Evolutionary conservation across 2,113 vertebrate species (phyloP), one percentile per base, ranked within the genome.

Genomic region (Burhinus bistriatus): DNA sequence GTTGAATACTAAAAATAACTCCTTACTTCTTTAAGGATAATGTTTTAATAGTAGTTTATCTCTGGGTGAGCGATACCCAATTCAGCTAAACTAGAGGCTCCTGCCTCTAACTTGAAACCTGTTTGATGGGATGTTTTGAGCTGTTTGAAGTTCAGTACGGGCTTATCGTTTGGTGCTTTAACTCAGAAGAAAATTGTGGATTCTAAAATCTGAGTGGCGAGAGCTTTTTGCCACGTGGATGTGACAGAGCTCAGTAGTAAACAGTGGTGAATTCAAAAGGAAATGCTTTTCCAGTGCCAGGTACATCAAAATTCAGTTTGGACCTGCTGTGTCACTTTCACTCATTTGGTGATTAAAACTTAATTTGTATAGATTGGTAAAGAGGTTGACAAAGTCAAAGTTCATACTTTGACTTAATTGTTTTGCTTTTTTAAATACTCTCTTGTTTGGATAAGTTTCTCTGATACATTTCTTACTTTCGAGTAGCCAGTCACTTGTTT

Each of bases 401-500:
- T 62, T 62, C 36, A 34, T 70, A 27, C 30, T 52, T 54, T 16
- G 25, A 49, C 4, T 29, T 64, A 26, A 27, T 59, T 36, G 32
- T 20, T 69, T 69, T 83, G 25, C 18, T 91, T 83, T 77, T 26
- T 32, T 71, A 70, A 83, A 19, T 12, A 3, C 8, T 38, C 2
- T 26, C 13, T 22, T n/a, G 23, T 6, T 6, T 78, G 83, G 42
- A 8, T 7, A 44, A 65, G 44, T 80, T 84, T 85, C 58, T 89
- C 71, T 97, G 76, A 95, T 9, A 5, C 4, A 0, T 80, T 52
- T 90, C 75, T 77, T 77, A 80, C 64, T 89, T 92, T 76, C 1
- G 77, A 91, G 83, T 49, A 99, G 99, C 99, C 5, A 99, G 98
- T 73, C 99, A 99, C 96, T 97, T 98, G 92, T 99, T 99, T 76